A percentile compares a stretch with the other conserved stretches of the same genome.
These are phyloP conservation scores for Acromyrmex heyeri DNA, from an alignment of 1,140 invertebrate genomes.

Conservation along the genomic window DNA sequence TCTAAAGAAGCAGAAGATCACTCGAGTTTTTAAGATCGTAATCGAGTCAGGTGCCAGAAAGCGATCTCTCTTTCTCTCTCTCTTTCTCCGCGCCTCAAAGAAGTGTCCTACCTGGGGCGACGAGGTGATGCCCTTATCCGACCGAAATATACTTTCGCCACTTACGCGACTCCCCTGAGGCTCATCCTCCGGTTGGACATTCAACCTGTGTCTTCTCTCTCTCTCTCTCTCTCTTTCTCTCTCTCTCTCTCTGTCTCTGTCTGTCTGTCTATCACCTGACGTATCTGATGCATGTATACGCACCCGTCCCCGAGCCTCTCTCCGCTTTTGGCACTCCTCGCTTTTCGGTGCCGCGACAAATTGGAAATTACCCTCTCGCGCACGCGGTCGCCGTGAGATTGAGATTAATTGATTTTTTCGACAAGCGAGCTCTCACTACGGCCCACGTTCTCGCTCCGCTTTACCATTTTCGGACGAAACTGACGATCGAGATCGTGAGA, in stretches of 20 bases:
- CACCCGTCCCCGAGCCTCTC: conserved; percentile 12
- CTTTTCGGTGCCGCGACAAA: conserved; percentile 79
- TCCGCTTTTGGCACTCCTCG: conserved; percentile 58
- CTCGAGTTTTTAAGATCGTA: conserved; percentile 46
- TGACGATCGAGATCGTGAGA: conserved; percentile 76
- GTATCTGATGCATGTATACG: background rate
- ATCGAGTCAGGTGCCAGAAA: conserved; percentile 38
- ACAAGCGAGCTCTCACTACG: conserved; percentile 67
- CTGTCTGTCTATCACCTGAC: conserved; percentile 41
- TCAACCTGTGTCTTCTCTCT: conserved; percentile 18
- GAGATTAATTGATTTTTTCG: conserved; percentile 82
- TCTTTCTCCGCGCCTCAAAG: background rate
- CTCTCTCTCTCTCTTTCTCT: background rate
- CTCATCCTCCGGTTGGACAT: conserved; percentile 10
- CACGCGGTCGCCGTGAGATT: conserved; percentile 73
- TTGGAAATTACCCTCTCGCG: conserved; percentile 80
- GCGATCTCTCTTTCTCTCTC: background rate
- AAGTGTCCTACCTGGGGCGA: conserved; percentile 63
- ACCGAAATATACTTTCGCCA: conserved; percentile 76
- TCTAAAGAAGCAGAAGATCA: background rate
- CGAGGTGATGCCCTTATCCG: conserved; percentile 71
- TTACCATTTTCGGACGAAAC: conserved; percentile 76
- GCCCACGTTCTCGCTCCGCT: conserved; percentile 50
- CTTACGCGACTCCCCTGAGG: conserved; percentile 62
- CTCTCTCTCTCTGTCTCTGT: conserved; percentile 26